Conservation (phyloP, 2,113 vertebrate genomes). For the Laterallus jamaicensis region DNA sequence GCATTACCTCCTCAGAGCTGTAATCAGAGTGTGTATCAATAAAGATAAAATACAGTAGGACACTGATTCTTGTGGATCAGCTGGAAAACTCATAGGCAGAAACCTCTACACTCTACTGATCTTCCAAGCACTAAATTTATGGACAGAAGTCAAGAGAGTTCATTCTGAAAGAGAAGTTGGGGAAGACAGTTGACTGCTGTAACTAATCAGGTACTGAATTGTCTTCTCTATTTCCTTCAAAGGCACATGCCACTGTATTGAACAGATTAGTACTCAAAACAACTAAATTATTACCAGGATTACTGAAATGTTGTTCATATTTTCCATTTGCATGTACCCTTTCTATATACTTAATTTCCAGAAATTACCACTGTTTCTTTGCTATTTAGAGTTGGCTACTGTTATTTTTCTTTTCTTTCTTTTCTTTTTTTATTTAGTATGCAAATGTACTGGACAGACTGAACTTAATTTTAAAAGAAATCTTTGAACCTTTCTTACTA, state of each 20-base stretch:
- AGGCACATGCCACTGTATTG: neutral
- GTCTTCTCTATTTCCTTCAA: neutral
- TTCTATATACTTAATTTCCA: neutral
- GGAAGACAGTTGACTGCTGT: neutral
- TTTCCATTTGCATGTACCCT: neutral
- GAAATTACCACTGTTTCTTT: neutral
- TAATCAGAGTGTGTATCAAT: slow-evolving; percentile 71
- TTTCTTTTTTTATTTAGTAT: neutral
- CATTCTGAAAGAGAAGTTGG: neutral
- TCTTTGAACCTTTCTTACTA: neutral
- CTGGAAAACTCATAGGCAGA: neutral
- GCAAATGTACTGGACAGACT: neutral
- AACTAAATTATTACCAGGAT: neutral
- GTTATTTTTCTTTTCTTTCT: neutral
- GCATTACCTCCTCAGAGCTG: slow-evolving; percentile 66
- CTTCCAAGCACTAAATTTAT: neutral
- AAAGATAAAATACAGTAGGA: slow-evolving; percentile 66
- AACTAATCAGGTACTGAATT: neutral
- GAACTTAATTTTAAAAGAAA: neutral
- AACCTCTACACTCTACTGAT: neutral
- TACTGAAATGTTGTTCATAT: neutral
- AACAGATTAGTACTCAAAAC: neutral
- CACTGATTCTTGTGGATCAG: neutral
- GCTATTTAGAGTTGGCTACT: neutral
- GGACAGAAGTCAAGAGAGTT: neutral